These are phyloP conservation scores for Numenius phaeopus DNA, from an alignment of 2,797 vertebrate genomes.

Conservation along the genomic window DNA sequence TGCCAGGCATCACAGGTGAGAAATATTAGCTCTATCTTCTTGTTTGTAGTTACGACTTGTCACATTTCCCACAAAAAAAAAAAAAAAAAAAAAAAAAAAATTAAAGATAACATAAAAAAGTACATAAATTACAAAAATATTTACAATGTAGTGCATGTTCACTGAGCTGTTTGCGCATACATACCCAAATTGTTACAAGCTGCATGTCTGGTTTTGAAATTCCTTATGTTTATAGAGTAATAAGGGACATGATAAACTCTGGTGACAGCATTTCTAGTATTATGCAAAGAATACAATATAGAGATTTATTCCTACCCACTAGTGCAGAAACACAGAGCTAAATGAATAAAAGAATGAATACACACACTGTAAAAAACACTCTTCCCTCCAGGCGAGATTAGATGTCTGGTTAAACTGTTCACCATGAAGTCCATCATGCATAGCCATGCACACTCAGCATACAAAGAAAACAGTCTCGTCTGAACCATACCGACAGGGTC, in stretches of 20 bases:
- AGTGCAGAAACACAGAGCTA: slow-evolving; percentile 37
- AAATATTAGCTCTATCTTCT: background rate
- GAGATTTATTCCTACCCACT: slow-evolving; percentile 42
- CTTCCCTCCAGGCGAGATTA: slow-evolving; percentile 20
- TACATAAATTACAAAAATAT: background rate
- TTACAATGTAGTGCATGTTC: background rate
- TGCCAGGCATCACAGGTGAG: background rate
- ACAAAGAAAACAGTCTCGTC: background rate
- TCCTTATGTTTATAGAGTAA: background rate
- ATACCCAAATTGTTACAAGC: background rate
- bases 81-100: background rate
- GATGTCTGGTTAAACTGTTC: slow-evolving; percentile 33
- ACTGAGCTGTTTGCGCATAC: background rate
- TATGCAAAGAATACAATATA: background rate
- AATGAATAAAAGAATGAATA: slow-evolving; percentile 45
- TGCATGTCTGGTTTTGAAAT: background rate
- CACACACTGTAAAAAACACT: background rate
- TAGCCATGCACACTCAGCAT: background rate
- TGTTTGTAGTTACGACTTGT: background rate
- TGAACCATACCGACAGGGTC: background rate
- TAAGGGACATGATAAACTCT: background rate
- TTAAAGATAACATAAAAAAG: background rate
- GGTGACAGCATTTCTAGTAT: background rate
- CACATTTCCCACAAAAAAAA: background rate
- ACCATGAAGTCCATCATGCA: background rate